These are phyloP conservation scores for Nesidiocoris tenuis DNA, from an alignment of 2,888 invertebrate genomes.

Conservation along the genomic window DNA sequence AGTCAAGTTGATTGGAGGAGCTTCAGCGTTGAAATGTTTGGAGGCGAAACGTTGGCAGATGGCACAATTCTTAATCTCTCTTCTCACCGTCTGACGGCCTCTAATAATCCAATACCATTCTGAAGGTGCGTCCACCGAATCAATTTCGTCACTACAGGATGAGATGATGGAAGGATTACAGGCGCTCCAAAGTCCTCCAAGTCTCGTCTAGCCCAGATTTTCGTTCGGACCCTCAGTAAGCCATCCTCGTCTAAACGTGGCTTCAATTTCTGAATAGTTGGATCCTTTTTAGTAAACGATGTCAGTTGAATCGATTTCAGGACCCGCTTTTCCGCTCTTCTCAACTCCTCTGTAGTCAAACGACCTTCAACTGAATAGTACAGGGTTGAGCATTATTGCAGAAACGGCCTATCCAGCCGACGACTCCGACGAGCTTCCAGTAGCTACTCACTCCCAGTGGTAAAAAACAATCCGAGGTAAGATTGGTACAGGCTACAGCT, in stretches of 20 bases:
- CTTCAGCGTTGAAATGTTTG: slow-evolving; percentile 47
- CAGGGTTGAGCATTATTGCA: neutral
- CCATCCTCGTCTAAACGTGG: neutral
- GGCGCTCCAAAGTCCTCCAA: slow-evolving; percentile 36
- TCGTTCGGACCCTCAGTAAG: slow-evolving; percentile 29
- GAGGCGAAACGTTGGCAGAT: slow-evolving; percentile 48
- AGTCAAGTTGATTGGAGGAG: slow-evolving; percentile 46
- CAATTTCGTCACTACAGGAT: slow-evolving; percentile 19
- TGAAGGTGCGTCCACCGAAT: slow-evolving; percentile 18
- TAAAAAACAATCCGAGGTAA: neutral
- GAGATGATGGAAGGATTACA: slow-evolving; percentile 36
- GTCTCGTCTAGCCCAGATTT: slow-evolving; percentile 31
- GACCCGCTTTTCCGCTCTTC: neutral
- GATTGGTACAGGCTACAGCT: neutral
- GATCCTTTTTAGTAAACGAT: neutral
- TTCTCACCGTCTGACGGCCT: slow-evolving; percentile 35
- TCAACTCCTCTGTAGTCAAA: neutral
- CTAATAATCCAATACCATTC: slow-evolving; percentile 41
- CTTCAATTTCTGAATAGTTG: neutral
- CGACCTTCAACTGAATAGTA: neutral
- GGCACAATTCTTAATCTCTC: slow-evolving; percentile 33
- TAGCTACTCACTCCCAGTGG: neutral
- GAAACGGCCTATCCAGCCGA: slow-evolving; percentile 21
- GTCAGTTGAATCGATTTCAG: neutral
- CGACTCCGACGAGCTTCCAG: neutral